phyloP scores from a whole-genome alignment of 2,797 vertebrate genomes.

The Schizothorax lantsangensis region DNA sequence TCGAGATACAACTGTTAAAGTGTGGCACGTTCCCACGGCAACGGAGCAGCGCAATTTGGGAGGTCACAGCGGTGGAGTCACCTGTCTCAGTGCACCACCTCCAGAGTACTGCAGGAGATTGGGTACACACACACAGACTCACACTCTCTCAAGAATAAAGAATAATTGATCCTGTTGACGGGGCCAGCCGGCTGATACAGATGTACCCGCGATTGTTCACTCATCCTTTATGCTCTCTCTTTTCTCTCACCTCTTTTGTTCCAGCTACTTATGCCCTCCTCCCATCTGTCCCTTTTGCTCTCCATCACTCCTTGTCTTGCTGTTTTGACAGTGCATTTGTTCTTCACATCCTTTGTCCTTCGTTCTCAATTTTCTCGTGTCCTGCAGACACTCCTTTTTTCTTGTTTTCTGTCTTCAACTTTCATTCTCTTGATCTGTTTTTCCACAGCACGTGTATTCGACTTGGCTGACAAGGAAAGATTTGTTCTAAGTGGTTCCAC shows the following conservation, averaged over 20 bases:
- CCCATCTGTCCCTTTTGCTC: slow-evolving; percentile 54
- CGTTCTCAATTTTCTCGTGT: slow-evolving; percentile 11
- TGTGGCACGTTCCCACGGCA: slow-evolving; percentile 85
- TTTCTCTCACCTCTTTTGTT: slow-evolving; percentile 37
- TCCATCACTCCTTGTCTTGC: slow-evolving; percentile 36
- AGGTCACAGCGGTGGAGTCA: slow-evolving; percentile 82
- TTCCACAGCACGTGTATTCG: slow-evolving; percentile 72
- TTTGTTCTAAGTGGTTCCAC: slow-evolving; percentile 83
- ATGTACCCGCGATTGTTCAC: slow-evolving; percentile 53
- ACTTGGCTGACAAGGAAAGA: slow-evolving; percentile 75
- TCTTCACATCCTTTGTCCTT: slow-evolving; percentile 32
- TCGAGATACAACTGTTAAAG: slow-evolving; percentile 84
- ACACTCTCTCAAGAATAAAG: slow-evolving; percentile 40
- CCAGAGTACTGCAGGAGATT: slow-evolving; percentile 79
- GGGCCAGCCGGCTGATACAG: slow-evolving; percentile 29
- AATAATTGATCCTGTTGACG: slow-evolving; percentile 27
- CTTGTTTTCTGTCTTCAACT: slow-evolving; percentile 11
- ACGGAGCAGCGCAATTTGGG: slow-evolving; percentile 83
- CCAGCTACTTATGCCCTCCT: slow-evolving; percentile 26
- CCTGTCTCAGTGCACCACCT: slow-evolving; percentile 78
- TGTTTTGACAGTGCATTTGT: slow-evolving; percentile 34
- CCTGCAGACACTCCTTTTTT: not conserved
- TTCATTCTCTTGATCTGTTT: slow-evolving; percentile 52
- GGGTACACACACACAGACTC: slow-evolving; percentile 64
- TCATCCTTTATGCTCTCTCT: slow-evolving; percentile 34